phyloP scores from a whole-genome alignment of 2,888 invertebrate genomes.

The Ephialtes manifestator region DNA sequence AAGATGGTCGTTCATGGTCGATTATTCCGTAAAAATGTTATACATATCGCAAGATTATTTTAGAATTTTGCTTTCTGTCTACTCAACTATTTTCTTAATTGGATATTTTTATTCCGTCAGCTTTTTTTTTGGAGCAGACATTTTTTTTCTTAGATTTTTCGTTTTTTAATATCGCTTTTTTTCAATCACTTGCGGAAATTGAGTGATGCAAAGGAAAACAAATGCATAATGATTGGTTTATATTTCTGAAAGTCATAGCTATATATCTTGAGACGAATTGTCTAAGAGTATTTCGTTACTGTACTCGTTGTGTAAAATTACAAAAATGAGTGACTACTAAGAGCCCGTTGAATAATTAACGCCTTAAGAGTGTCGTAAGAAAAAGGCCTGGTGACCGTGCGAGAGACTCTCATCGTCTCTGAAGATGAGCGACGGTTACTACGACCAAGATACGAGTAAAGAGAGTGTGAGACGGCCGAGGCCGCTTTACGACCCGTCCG shows the following conservation, averaged over 20 bases:
- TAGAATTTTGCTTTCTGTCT: no score
- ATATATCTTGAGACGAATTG: not conserved
- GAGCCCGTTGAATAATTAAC: constrained; percentile 60
- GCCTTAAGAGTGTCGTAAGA: constrained; percentile 49
- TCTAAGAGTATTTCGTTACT: not conserved
- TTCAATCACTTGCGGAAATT: not conserved
- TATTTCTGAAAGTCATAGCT: not conserved
- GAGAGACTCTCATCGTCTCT: constrained; percentile 39
- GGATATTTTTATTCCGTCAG: no score
- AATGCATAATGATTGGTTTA: not conserved
- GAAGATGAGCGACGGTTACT: constrained; percentile 57
- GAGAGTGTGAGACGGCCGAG: constrained; percentile 55
- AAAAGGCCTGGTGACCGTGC: constrained; percentile 40
- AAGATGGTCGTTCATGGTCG: no score
- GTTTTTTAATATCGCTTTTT: not conserved
- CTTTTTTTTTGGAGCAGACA: no score
- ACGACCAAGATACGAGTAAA: constrained; percentile 64
- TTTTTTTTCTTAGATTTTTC: no score
- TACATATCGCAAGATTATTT: no score
- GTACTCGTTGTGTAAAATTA: constrained; percentile 7
- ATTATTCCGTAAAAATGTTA: no score
- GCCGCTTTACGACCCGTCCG: constrained; percentile 68
- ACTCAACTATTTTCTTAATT: no score
- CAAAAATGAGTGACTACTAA: constrained; percentile 9
- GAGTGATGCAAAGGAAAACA: not conserved